Percentiles rank a stretch among this genome's conserved stretches.
These are phyloP conservation scores for Craniophora ligustri DNA, from an alignment of 2,888 invertebrate species.

Conservation along the genomic window DNA sequence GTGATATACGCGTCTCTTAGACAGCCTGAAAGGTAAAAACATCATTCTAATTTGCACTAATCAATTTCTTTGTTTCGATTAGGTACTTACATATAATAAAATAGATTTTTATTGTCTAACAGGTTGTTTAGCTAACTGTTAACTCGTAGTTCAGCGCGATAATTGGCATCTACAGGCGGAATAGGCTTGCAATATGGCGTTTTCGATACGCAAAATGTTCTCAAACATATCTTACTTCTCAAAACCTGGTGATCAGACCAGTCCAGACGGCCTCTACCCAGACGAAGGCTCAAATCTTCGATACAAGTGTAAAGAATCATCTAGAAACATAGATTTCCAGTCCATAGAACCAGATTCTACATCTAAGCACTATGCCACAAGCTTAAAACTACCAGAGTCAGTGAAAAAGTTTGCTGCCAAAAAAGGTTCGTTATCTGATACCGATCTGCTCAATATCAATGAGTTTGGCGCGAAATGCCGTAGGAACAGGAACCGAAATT, in stretches of 20 bases:
- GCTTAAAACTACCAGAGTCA: conserved; percentile 67
- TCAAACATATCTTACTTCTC: conserved; percentile 83
- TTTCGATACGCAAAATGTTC: conserved; percentile 81
- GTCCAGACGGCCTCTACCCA: conserved; percentile 16
- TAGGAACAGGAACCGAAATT: conserved; percentile 68
- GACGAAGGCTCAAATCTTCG: conserved; percentile 27
- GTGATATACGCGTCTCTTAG: conserved; percentile 41
- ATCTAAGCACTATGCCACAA: conserved; percentile 63
- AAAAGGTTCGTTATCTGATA: conserved; percentile 79
- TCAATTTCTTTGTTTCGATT: conserved; percentile 45
- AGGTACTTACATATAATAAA: conserved; percentile 1
- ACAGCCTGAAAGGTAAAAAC: conserved; percentile 53
- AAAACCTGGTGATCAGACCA: conserved; percentile 65
- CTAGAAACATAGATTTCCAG: conserved; percentile 62
- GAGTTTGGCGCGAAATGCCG: conserved; percentile 51
- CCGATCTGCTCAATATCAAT: conserved; percentile 67
- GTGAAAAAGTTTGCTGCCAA: conserved; percentile 67
- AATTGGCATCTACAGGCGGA: conserved; percentile 14
- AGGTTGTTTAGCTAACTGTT: conserved; percentile 35
- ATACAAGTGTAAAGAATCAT: conserved; percentile 47
- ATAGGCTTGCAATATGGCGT: conserved; percentile 72
- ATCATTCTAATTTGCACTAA: conserved; percentile 7
- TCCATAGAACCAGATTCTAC: conserved; percentile 76
- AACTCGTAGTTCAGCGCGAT: conserved; percentile 20
- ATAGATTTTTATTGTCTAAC: conserved; percentile 24